phyloP scores from a whole-genome alignment of 1,140 invertebrate genomes.

The Colletes gigas region DNA sequence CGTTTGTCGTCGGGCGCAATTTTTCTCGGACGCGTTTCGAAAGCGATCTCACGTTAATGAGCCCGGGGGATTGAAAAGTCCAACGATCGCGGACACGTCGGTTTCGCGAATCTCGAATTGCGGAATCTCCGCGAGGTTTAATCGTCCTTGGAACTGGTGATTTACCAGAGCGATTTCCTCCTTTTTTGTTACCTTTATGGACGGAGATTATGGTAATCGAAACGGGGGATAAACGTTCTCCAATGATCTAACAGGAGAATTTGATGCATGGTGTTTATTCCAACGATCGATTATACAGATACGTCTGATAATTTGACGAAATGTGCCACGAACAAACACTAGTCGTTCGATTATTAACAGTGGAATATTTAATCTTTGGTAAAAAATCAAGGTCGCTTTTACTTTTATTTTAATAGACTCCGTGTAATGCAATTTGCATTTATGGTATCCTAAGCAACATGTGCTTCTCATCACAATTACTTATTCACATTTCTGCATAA shows the following conservation, averaged over 20 bases:
- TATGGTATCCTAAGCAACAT: too few species aligned
- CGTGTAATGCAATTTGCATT: too few species aligned
- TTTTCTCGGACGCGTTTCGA: constrained; percentile 1
- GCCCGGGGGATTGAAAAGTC: not conserved
- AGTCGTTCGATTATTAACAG: too few species aligned
- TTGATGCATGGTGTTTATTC: too few species aligned
- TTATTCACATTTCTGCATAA: too few species aligned
- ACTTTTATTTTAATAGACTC: too few species aligned
- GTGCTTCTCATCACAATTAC: too few species aligned
- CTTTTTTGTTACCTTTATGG: not conserved
- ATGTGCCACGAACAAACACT: too few species aligned
- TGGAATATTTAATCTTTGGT: too few species aligned
- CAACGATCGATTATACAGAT: too few species aligned
- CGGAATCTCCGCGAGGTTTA: not conserved
- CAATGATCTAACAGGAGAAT: not conserved
- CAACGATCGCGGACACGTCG: not conserved
- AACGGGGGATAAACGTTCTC: not conserved
- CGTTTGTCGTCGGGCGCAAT: not conserved
- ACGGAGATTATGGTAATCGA: not conserved
- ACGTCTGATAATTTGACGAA: too few species aligned
- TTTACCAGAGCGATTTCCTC: not conserved
- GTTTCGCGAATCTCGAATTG: not conserved
- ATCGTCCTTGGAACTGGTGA: not conserved
- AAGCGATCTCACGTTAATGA: not conserved
- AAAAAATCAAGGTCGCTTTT: too few species aligned